Conservation (phyloP, 2,888 invertebrate genomes). For the Athalia rosae region DNA sequence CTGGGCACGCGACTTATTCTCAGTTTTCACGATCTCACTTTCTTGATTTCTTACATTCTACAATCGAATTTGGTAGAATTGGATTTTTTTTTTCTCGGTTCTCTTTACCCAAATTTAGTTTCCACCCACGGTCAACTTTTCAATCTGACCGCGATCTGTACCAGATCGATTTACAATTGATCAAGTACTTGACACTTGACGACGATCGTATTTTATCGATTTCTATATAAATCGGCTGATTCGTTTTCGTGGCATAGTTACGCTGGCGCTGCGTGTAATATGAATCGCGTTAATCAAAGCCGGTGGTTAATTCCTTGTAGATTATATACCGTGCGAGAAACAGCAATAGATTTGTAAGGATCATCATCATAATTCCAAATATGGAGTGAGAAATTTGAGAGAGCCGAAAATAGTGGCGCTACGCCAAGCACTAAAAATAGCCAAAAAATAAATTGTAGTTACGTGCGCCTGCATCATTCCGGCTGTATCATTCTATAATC, state of each 20-base stretch:
- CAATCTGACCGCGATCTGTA: too few species aligned
- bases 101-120: too few species aligned
- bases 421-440: constrained; percentile 70
- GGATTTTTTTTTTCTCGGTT: too few species aligned
- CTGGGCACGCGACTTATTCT: background rate
- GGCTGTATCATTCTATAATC: constrained; percentile 65
- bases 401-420: constrained; percentile 72
- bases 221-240: background rate
- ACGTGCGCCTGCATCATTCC: constrained; percentile 55
- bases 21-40: background rate
- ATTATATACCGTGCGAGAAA: background rate
- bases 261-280: too few species aligned
- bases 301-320: too few species aligned
- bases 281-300: too few species aligned
- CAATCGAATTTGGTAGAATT: too few species aligned
- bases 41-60: too few species aligned
- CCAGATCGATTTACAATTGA: too few species aligned
- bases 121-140: too few species aligned
- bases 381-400: constrained; percentile 73
- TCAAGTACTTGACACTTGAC: too few species aligned
- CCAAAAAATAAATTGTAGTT: constrained; percentile 71
- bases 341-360: constrained; percentile 37
- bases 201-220: too few species aligned
- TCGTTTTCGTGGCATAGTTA: background rate
- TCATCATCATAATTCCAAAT: constrained; percentile 70